Evolutionary conservation across 1,140 invertebrate species (phyloP).

Genomic region (Cydia splendana): DNA sequence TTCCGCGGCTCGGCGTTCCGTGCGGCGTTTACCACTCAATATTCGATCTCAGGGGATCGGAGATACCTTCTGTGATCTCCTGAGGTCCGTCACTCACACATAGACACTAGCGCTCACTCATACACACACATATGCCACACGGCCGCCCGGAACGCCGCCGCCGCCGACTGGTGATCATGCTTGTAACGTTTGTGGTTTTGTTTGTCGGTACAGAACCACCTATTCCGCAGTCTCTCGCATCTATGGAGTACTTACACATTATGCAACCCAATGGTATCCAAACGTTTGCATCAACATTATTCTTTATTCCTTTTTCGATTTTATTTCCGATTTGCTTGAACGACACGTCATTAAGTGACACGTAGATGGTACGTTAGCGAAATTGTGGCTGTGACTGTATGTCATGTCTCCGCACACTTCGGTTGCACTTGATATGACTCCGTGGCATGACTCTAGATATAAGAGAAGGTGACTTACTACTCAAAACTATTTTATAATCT

Average conservation of each 20-base stretch:
- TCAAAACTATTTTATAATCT: slow-evolving; percentile 78
- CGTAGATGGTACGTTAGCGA: slow-evolving; percentile 63
- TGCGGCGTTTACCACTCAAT: neutral
- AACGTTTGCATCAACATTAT: slow-evolving; percentile 63
- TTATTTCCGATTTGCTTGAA: slow-evolving; percentile 54
- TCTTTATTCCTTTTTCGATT: slow-evolving; percentile 49
- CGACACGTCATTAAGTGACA: slow-evolving; percentile 51
- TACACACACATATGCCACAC: slow-evolving; percentile 1
- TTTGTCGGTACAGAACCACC: slow-evolving; percentile 78
- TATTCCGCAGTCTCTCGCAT: slow-evolving; percentile 76
- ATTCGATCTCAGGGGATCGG: slow-evolving; percentile 3
- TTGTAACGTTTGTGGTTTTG: slow-evolving; percentile 75
- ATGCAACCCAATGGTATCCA: slow-evolving; percentile 77
- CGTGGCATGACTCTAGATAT: slow-evolving; percentile 67
- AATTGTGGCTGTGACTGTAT: slow-evolving; percentile 76
- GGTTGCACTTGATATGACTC: slow-evolving; percentile 55
- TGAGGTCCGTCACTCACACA: neutral
- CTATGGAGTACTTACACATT: slow-evolving; percentile 78
- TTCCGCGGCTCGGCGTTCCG: slow-evolving; percentile 19
- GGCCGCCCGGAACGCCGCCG: slow-evolving; percentile 30
- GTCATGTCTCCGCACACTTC: slow-evolving; percentile 60
- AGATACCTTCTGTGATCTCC: neutral
- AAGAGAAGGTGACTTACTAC: slow-evolving; percentile 82
- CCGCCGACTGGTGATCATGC: slow-evolving; percentile 49
- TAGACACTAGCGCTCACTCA: neutral